Evolutionary conservation across 2,113 vertebrate genomes (phyloP).

Genomic region (Dasyurus viverrinus): DNA sequence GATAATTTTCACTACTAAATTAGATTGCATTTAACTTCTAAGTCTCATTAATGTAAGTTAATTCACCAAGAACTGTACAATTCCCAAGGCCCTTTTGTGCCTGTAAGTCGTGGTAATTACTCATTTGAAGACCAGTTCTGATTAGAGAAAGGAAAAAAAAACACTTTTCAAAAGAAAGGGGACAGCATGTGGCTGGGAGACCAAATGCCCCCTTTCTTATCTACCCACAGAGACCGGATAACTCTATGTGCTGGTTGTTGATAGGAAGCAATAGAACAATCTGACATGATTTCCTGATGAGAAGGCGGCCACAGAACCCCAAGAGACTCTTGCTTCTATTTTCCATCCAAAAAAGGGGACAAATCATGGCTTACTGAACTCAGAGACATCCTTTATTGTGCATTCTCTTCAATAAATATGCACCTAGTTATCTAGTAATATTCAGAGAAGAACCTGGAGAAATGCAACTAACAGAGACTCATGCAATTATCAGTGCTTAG

Average conservation of each 20-base stretch:
- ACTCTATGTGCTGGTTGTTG: neutral
- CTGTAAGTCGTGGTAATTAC: conserved; percentile 13
- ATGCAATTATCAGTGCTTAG: neutral
- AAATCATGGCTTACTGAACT: neutral
- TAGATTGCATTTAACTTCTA: conserved; percentile 46
- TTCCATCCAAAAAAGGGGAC: neutral
- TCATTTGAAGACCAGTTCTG: conserved; percentile 31
- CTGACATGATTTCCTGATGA: neutral
- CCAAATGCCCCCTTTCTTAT: neutral
- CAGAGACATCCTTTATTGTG: neutral
- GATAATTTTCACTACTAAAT: conserved; percentile 61
- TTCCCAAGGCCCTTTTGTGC: conserved; percentile 60
- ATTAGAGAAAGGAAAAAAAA: conserved; percentile 54
- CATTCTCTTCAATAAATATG: neutral
- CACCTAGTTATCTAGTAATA: neutral
- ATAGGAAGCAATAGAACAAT: neutral
- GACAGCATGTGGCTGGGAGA: neutral
- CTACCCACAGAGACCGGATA: neutral
- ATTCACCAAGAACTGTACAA: conserved; percentile 59
- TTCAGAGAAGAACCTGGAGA: neutral
- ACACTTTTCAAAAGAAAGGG: neutral
- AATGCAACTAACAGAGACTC: neutral
- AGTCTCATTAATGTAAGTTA: conserved; percentile 67
- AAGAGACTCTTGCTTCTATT: neutral
- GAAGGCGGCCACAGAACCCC: neutral